A percentile compares a stretch with the other conserved stretches of the same genome.
phyloP scores from a whole-genome alignment of 2,888 invertebrate species.

The Drosophila setosimentum region DNA sequence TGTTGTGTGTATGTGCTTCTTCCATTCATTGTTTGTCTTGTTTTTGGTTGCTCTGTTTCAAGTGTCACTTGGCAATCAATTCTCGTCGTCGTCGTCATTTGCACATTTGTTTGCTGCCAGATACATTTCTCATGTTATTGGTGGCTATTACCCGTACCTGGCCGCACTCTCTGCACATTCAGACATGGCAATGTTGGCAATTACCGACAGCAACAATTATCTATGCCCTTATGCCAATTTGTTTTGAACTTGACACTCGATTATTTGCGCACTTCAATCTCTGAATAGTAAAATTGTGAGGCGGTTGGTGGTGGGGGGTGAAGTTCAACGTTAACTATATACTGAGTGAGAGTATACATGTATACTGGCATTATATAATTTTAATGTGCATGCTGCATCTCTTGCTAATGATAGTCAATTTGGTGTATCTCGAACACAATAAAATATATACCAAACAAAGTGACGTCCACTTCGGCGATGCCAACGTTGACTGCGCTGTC shows the following conservation, averaged over 20 bases:
- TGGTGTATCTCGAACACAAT: conserved; percentile 24
- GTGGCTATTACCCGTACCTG: conserved; percentile 47
- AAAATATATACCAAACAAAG: conserved; percentile 40
- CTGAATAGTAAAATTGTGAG: not conserved
- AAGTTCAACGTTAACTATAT: conserved; percentile 56
- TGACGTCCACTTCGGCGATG: conserved; percentile 8
- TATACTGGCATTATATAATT: conserved; percentile 7
- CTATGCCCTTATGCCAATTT: conserved; percentile 56
- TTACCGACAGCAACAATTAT: conserved; percentile 39
- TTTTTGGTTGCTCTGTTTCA: conserved; percentile 51
- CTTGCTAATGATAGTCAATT: conserved; percentile 56
- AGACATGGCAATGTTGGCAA: conserved; percentile 56
- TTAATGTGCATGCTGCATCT: conserved; percentile 43
- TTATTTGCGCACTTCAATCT: conserved; percentile 57
- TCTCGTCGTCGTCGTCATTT: conserved; percentile 31
- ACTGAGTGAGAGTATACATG: not conserved
- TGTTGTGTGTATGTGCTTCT: conserved; percentile 1
- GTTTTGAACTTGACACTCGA: conserved; percentile 75
- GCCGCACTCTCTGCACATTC: conserved; percentile 41
- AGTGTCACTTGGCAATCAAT: conserved; percentile 61
- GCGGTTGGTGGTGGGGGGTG: conserved; percentile 42
- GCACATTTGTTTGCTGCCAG: conserved; percentile 59
- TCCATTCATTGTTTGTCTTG: conserved; percentile 56
- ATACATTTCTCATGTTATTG: conserved; percentile 69
- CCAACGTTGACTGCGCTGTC: conserved; percentile 20